These are phyloP conservation scores for Sarcophaga caerulescens DNA, from an alignment of 2,888 invertebrate genomes.

Conservation along the genomic window DNA sequence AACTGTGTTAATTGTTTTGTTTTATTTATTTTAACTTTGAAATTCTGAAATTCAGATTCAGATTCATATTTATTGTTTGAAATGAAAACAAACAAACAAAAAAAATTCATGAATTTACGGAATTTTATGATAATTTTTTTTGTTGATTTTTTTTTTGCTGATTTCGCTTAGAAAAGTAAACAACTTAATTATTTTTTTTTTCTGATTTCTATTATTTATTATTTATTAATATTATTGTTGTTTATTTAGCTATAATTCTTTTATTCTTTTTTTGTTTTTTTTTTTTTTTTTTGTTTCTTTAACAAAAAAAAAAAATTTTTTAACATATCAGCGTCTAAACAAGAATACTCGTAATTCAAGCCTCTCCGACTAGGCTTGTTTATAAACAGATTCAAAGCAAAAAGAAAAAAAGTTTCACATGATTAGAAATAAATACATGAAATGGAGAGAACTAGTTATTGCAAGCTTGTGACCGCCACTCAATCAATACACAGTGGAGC, in stretches of 20 bases:
- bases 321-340: too few species aligned
- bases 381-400: too few species aligned
- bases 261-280: too few species aligned
- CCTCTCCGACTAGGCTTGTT: too few species aligned
- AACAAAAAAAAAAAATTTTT: too few species aligned
- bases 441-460: too few species aligned
- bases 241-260: background rate
- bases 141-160: background rate
- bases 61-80: background rate
- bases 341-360: too few species aligned
- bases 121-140: constrained; percentile 33
- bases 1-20: background rate
- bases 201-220: background rate
- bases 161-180: constrained; percentile 36
- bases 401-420: too few species aligned
- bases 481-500: too few species aligned
- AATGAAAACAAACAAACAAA: background rate
- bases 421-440: too few species aligned
- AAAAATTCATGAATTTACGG: constrained; percentile 11
- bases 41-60: background rate
- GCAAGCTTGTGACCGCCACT: too few species aligned
- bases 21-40: background rate
- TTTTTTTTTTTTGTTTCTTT: background rate
- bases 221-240: constrained; percentile 18
- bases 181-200: constrained; percentile 37